Evolutionary conservation across 2,113 vertebrate genomes (phyloP).

Genomic region (Prionailurus bengalensis): DNA sequence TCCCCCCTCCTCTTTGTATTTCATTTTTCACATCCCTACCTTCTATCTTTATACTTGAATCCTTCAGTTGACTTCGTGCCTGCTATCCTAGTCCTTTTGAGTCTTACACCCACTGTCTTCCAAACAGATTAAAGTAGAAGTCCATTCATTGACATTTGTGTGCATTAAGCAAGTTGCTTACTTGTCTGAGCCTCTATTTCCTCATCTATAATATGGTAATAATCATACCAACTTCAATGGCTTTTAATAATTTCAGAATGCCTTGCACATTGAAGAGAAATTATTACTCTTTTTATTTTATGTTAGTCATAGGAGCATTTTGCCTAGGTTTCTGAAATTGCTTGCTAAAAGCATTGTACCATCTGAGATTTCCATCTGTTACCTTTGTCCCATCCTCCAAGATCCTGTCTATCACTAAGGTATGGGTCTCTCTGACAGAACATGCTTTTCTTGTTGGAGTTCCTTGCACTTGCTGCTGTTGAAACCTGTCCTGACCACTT

Average conservation of each 20-base stretch:
- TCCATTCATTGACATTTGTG: background rate
- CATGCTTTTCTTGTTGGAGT: background rate
- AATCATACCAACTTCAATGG: background rate
- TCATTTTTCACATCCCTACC: background rate
- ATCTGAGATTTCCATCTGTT: background rate
- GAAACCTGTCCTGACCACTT: slow-evolving; percentile 11
- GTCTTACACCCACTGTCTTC: background rate
- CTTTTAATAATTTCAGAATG: background rate
- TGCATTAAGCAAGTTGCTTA: background rate
- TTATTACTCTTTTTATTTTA: background rate
- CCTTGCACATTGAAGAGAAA: background rate
- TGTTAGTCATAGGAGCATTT: background rate
- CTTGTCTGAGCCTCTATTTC: background rate
- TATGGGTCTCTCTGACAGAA: background rate
- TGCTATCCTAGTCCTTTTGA: background rate
- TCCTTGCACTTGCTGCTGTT: background rate
- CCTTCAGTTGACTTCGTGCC: background rate
- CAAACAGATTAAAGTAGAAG: background rate
- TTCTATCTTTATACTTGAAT: background rate
- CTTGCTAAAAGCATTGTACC: background rate
- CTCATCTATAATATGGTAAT: background rate
- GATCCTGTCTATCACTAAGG: background rate
- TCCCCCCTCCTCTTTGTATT: background rate
- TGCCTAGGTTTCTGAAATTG: background rate
- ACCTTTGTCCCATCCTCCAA: no score